Conservation (phyloP, 2,113 vertebrate genomes). For the Xiphophorus couchianus region DNA sequence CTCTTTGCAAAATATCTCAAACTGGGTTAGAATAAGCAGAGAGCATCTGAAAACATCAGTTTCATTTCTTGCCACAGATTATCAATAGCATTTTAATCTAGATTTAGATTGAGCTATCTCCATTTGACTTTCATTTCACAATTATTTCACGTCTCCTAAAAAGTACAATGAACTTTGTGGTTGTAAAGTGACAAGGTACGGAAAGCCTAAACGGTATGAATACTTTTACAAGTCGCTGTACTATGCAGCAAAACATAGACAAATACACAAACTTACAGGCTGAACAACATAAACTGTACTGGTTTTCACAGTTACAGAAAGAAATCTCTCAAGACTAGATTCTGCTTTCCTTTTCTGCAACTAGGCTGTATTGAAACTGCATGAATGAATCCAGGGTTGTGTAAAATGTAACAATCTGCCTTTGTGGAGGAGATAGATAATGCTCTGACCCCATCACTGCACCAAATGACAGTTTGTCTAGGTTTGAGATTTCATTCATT, state of each 20-base stretch:
- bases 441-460: slow-evolving; percentile 56
- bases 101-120: too few species aligned
- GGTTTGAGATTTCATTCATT: slow-evolving; percentile 21
- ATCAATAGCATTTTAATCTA: too few species aligned
- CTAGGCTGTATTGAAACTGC: slow-evolving; percentile 56
- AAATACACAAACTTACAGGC: neutral
- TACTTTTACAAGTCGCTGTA: too few species aligned
- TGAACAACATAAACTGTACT: neutral
- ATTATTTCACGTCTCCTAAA: neutral
- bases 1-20: too few species aligned
- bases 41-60: too few species aligned
- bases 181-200: neutral
- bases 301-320: slow-evolving; percentile 21
- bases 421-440: slow-evolving; percentile 48
- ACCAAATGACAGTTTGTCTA: slow-evolving; percentile 63
- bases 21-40: too few species aligned
- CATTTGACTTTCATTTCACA: too few species aligned
- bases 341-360: slow-evolving; percentile 45
- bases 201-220: neutral
- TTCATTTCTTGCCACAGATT: too few species aligned
- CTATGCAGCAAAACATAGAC: too few species aligned
- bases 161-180: neutral
- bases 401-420: slow-evolving; percentile 61
- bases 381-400: slow-evolving; percentile 60
- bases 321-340: slow-evolving; percentile 45